phyloP scores from a whole-genome alignment of 2,888 invertebrate species.

The Idaea straminata region DNA sequence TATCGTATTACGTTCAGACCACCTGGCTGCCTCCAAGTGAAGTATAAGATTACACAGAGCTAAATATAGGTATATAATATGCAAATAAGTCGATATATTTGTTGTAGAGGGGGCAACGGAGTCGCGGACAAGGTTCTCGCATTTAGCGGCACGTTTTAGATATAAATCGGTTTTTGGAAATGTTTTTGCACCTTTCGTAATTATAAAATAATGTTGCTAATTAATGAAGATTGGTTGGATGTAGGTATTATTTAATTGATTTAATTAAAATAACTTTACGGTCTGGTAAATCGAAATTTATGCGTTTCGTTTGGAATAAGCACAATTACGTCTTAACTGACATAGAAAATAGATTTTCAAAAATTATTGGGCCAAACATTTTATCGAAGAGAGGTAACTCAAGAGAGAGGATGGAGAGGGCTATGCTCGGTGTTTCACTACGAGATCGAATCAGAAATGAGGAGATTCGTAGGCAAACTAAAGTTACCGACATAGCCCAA shows the following conservation, averaged over 20 bases:
- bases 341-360: background rate
- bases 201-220: constrained; percentile 5
- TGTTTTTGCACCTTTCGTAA: constrained; percentile 3
- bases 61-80: constrained; percentile 38
- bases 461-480: no score
- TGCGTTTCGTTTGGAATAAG: background rate
- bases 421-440: no score
- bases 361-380: no score
- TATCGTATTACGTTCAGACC: constrained; percentile 63
- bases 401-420: no score
- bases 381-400: no score
- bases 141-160: constrained; percentile 15
- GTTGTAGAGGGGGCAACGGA: constrained; percentile 37
- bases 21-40: constrained; percentile 46
- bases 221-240: constrained; percentile 8
- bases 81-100: constrained; percentile 46
- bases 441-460: no score
- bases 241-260: constrained; percentile 1
- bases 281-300: constrained; percentile 1
- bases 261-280: background rate
- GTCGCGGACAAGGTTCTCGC: constrained; percentile 38
- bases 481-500: no score
- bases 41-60: constrained; percentile 32
- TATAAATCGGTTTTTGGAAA: constrained; percentile 6
- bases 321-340: background rate